phyloP scores from a whole-genome alignment of 2,888 invertebrate species.

The Aphidius colemani region DNA sequence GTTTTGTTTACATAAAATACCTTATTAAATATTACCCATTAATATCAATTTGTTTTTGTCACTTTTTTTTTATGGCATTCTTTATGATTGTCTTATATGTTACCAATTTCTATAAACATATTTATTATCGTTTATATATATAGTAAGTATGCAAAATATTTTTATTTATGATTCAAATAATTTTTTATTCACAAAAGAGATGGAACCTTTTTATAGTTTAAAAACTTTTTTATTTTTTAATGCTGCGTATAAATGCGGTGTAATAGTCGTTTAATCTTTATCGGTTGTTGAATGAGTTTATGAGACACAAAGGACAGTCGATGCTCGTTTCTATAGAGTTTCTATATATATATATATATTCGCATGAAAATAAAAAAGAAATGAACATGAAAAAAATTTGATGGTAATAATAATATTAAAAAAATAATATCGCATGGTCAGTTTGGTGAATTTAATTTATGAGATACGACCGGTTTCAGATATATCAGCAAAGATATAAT shows the following conservation, averaged over 20 bases:
- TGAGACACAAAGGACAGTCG: conserved; percentile 18
- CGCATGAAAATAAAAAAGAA: background rate
- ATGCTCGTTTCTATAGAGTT: background rate
- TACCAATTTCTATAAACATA: too few relatives aligned
- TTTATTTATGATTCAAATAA: too few relatives aligned
- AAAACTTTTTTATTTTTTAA: too few relatives aligned
- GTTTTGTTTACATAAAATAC: too few relatives aligned
- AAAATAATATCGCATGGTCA: background rate
- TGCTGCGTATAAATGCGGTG: conserved; percentile 2
- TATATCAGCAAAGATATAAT: conserved; percentile 22
- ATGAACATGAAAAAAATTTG: conserved; percentile 4
- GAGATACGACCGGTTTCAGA: conserved; percentile 15
- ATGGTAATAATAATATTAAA: background rate
- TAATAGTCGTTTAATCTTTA: conserved; percentile 16
- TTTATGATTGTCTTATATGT: too few relatives aligned
- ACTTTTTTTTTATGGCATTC: too few relatives aligned
- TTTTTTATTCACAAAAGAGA: too few relatives aligned
- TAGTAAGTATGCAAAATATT: too few relatives aligned
- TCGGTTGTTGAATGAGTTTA: conserved; percentile 18
- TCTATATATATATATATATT: background rate
- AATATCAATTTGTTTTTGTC: too few relatives aligned
- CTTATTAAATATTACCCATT: too few relatives aligned
- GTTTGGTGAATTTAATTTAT: conserved; percentile 19
- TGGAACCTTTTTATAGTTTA: too few relatives aligned
- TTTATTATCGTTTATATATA: too few relatives aligned